Evolutionary conservation across 2,888 invertebrate genomes (phyloP).

Genomic region (Tetanocera ferruginea): DNA sequence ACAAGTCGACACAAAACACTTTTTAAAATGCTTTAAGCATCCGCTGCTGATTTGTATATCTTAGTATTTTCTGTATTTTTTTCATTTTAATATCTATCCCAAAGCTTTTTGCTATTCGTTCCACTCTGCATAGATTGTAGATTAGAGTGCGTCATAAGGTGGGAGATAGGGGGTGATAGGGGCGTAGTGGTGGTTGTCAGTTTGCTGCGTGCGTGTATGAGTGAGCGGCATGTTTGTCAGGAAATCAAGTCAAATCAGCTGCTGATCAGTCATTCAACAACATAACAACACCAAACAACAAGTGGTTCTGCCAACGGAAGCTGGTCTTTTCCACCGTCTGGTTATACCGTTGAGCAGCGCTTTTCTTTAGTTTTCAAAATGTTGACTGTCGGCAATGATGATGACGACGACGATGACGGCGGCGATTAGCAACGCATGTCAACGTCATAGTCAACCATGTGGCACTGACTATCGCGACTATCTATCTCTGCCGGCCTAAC

Average conservation of each 20-base stretch:
- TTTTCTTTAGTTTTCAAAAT: not conserved
- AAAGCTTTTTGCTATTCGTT: constrained; percentile 53
- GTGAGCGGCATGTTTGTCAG: constrained; percentile 54
- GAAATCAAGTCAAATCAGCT: constrained; percentile 64
- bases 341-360: constrained; percentile 11
- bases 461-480: too few relatives aligned
- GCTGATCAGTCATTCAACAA: constrained; percentile 54
- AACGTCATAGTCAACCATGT: constrained; percentile 47
- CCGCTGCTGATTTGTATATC: constrained; percentile 64
- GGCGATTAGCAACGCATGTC: constrained; percentile 65
- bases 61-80: constrained; percentile 50
- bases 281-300: constrained; percentile 33
- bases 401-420: constrained; percentile 52
- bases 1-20: constrained; percentile 4
- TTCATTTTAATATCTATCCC: constrained; percentile 54
- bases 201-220: not conserved
- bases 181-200: not conserved
- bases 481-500: too few relatives aligned
- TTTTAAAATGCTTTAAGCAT: constrained; percentile 50
- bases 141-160: constrained; percentile 17
- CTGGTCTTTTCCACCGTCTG: constrained; percentile 2
- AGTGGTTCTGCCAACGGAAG: not conserved
- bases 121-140: constrained; percentile 41
- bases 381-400: not conserved
- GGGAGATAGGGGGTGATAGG: not conserved